These are phyloP conservation scores for Coremacera marginata DNA, from an alignment of 2,888 invertebrate species.

Conservation along the genomic window DNA sequence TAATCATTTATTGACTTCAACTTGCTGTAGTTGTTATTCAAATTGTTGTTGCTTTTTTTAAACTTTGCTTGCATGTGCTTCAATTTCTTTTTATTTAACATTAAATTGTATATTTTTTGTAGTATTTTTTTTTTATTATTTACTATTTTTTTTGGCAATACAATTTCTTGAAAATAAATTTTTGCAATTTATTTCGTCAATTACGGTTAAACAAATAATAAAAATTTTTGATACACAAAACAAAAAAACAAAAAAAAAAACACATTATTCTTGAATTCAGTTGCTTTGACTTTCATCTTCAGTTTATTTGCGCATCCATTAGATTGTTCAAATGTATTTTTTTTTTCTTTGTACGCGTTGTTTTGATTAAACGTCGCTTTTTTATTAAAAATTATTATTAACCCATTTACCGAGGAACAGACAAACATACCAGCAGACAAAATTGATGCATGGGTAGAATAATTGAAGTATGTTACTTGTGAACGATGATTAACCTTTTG, in stretches of 20 bases:
- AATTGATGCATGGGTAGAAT: too few relatives aligned
- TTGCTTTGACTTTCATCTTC: not conserved
- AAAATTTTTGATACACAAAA: not conserved
- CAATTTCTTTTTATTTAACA: slow-evolving; percentile 20
- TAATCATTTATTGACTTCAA: slow-evolving; percentile 31
- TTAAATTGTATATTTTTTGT: not conserved
- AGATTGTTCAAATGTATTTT: not conserved
- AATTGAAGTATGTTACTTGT: too few relatives aligned
- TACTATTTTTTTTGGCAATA: slow-evolving; percentile 6
- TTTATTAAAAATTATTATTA: slow-evolving; percentile 51
- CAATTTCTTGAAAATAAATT: not conserved
- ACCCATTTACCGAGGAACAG: slow-evolving; percentile 30
- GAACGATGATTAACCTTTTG: not conserved
- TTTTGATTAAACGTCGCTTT: slow-evolving; percentile 49
- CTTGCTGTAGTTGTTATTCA: not conserved
- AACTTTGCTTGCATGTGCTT: not conserved
- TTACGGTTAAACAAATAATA: slow-evolving; percentile 21
- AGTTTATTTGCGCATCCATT: slow-evolving; percentile 14
- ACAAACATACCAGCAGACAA: not conserved
- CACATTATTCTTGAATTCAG: not conserved
- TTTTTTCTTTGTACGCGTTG: slow-evolving; percentile 38
- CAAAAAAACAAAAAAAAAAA: too few relatives aligned
- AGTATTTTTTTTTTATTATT: not conserved
- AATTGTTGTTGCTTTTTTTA: not conserved
- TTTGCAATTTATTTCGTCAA: slow-evolving; percentile 36